Conservation (phyloP, 2,888 invertebrate species). For the Clistopyga incitator region DNA sequence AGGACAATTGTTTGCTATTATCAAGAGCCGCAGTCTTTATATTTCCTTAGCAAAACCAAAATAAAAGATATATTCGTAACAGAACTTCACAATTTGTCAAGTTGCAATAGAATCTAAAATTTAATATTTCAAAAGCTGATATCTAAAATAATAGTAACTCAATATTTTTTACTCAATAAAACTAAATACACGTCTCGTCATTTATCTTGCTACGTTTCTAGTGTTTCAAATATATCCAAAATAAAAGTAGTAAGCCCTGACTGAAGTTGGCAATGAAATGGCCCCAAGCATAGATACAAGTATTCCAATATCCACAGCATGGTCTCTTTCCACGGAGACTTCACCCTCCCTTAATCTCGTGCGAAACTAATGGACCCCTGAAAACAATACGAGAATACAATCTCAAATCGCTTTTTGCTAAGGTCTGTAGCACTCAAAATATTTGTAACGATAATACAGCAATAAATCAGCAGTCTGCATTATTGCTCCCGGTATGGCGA, state of each 20-base stretch:
- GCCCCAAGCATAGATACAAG: neutral
- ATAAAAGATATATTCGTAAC: neutral
- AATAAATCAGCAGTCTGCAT: constrained; percentile 26
- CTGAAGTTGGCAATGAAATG: neutral
- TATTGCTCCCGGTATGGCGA: constrained; percentile 19
- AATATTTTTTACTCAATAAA: too few species aligned
- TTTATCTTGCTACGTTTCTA: too few species aligned
- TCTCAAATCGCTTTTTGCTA: constrained; percentile 6
- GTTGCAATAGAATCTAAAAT: too few species aligned
- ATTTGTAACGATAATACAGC: constrained; percentile 24
- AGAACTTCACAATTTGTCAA: too few species aligned
- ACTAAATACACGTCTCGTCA: too few species aligned
- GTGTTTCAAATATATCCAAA: neutral
- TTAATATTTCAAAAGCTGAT: too few species aligned
- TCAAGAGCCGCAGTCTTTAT: constrained; percentile 63
- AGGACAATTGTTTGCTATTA: constrained; percentile 61
- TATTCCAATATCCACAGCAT: neutral
- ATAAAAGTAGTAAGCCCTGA: constrained; percentile 22
- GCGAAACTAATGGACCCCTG: constrained; percentile 49
- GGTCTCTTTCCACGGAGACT: neutral
- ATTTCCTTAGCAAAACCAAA: neutral
- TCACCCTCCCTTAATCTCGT: constrained; percentile 18
- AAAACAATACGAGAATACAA: constrained; percentile 57
- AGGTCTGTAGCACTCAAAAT: constrained; percentile 11
- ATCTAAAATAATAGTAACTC: too few species aligned